Evolutionary conservation across 1,140 invertebrate species (phyloP), one percentile per base, ranked within the genome.

Genomic region (Aphaenogaster rudis): DNA sequence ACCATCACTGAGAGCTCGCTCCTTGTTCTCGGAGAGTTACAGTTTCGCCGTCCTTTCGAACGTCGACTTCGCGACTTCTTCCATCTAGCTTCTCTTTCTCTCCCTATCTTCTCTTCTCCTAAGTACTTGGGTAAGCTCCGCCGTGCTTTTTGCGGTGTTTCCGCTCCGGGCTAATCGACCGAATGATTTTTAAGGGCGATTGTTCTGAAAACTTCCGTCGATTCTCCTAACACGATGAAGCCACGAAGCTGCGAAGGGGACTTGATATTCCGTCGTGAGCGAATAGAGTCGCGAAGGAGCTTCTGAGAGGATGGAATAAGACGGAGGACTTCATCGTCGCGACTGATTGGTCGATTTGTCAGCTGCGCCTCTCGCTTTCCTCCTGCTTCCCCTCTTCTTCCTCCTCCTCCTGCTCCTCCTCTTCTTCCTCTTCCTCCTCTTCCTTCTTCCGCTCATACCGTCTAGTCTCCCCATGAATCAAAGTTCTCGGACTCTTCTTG

Each of bases 291-390:
- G 84, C 86, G 77, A 85, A 84, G 80, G 84, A 89, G 79, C 66
- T 80, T 88, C 84, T 77, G 86, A 90, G 57, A 91, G 77, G 64
- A 79, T 72, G 76, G 82, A 82, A 92, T 92, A 93, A 93, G 93
- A 93, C 86, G 88, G 86, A 93, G 90, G 89, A 93, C 92, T 94
- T 93, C 92, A 93, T 93, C 92, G 91, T 89, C 86, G 87, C 92
- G 90, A 93, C 91, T 94, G 92, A 93, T 94, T 93, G 93, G 90
- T 87, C 92, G 92, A 93, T 94, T 93, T 92, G 92, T 94, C 92
- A 93, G 82, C 67, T 72, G 66, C 67, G 66, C 59, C 59, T 63
- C 69, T 87, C 33, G 67, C 67, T 74, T 61, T 28, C 81, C 48
- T 86, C 36, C 74, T 42, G 33, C 17, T 54, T 57, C 52, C 28